Evolutionary conservation across 2,113 vertebrate species (phyloP), one percentile per base, ranked within the genome.

Genomic region (Megalops atlanticus): DNA sequence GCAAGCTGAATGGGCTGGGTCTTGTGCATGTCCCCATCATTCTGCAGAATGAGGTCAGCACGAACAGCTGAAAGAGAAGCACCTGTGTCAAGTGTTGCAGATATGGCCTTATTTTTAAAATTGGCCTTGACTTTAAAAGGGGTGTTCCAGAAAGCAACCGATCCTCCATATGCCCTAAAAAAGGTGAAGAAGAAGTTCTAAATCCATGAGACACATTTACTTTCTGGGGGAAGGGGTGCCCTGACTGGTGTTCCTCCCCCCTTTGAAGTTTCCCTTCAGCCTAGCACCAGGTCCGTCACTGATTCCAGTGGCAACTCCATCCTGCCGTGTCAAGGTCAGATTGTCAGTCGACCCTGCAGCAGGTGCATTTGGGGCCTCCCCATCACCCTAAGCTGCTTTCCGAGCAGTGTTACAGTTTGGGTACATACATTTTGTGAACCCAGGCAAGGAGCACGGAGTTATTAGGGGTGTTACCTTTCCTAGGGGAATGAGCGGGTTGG

Each of bases 171-270:
- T 82, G 76, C 31, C 76, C 40, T 24, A 74, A 27, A 8, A 45
- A 74, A 54, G 58, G 64, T 14, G 15, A 14, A 21, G 40, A 43
- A 35, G 21, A 21, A 33, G 5, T 14, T 39, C 38, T 69, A 31
- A 36, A 43, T n/a, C n/a, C n/a, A 0, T 18, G 64, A 82, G 75
- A 58, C 75, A 18, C 15, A 72, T 6, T 41, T 35, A 82, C 0
- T 1, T 24, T 14, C 36, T 82, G 81, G 75, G 77, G 81, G 39
- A 52, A 76, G 80, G 74, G 4, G 54, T 81, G 75, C 75, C 40
- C 39, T 49, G 31, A 52, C 10, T 36, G 43, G 41, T 52, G 21
- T 7, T 75, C 80, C 45, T 52, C 70, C 79, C 71, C 16, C 45
- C 70, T 12, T 3, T 80, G 43, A 7, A 74, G 79, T 80, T 80